Conservation (phyloP, 2,888 invertebrate genomes). For the Chrysina gloriosa region DNA sequence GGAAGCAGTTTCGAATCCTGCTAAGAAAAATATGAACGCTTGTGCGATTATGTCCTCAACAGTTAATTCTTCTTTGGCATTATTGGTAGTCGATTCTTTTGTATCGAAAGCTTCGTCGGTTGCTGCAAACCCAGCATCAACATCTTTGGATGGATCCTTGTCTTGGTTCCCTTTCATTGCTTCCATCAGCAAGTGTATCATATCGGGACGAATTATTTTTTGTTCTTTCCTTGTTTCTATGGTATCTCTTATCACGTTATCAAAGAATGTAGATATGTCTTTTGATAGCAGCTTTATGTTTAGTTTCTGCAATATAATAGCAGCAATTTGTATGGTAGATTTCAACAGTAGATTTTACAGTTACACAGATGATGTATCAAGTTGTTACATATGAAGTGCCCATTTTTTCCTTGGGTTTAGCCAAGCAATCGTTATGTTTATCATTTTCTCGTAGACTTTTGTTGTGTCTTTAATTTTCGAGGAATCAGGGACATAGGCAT, state of each 20-base stretch:
- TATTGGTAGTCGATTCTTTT: neutral
- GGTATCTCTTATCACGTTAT: conserved; percentile 4
- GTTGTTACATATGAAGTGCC: too few relatives aligned
- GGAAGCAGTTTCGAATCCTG: conserved; percentile 66
- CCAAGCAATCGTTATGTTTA: too few relatives aligned
- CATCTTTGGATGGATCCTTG: neutral
- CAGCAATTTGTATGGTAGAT: too few relatives aligned
- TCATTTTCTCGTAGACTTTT: too few relatives aligned
- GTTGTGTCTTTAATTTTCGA: too few relatives aligned
- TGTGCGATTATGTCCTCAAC: conserved; percentile 56
- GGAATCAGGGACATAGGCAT: too few relatives aligned
- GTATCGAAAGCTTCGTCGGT: neutral
- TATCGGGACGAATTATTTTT: conserved; percentile 31
- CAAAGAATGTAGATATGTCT: conserved; percentile 15
- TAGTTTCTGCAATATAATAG: too few relatives aligned
- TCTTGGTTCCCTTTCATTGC: conserved; percentile 5
- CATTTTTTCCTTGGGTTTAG: too few relatives aligned
- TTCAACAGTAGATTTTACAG: neutral
- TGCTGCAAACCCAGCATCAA: conserved; percentile 23
- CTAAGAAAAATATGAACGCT: conserved; percentile 62
- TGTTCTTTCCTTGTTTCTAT: conserved; percentile 6
- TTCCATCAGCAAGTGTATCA: conserved; percentile 32
- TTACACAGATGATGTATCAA: too few relatives aligned
- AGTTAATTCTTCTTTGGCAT: neutral
- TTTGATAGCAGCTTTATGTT: neutral